phyloP scores from a whole-genome alignment of 2,888 invertebrate genomes.

The Lasioglossum zephyrum region DNA sequence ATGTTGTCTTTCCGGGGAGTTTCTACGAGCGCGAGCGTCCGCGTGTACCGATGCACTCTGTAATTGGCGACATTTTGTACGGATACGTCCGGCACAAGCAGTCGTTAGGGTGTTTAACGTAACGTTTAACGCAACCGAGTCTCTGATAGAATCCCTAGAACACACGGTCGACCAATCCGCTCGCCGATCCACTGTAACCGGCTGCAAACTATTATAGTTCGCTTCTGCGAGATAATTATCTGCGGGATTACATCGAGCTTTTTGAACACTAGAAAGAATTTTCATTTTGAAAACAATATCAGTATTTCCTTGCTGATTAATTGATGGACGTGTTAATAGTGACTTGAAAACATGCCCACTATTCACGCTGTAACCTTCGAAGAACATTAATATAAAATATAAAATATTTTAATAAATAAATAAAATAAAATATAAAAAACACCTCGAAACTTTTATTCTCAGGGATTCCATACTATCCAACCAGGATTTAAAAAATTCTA shows the following conservation, averaged over 20 bases:
- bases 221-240: background rate
- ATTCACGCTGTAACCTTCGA: no score
- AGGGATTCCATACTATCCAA: background rate
- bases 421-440: no score
- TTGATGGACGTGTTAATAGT: background rate
- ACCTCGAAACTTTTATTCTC: background rate
- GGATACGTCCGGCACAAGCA: conserved; percentile 11
- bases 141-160: conserved; percentile 18
- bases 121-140: conserved; percentile 20
- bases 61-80: conserved; percentile 36
- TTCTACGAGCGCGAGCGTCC: conserved; percentile 16
- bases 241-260: background rate
- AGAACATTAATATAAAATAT: background rate
- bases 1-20: background rate
- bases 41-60: background rate
- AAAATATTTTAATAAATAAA: no score
- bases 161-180: background rate
- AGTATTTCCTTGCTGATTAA: background rate
- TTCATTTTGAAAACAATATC: background rate
- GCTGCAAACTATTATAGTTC: background rate
- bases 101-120: conserved; percentile 31
- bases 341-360: background rate
- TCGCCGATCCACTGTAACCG: background rate
- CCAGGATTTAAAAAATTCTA: background rate
- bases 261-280: background rate